These are phyloP conservation scores for Miltochrista miniata DNA, from an alignment of 2,888 invertebrate species.

Conservation along the genomic window DNA sequence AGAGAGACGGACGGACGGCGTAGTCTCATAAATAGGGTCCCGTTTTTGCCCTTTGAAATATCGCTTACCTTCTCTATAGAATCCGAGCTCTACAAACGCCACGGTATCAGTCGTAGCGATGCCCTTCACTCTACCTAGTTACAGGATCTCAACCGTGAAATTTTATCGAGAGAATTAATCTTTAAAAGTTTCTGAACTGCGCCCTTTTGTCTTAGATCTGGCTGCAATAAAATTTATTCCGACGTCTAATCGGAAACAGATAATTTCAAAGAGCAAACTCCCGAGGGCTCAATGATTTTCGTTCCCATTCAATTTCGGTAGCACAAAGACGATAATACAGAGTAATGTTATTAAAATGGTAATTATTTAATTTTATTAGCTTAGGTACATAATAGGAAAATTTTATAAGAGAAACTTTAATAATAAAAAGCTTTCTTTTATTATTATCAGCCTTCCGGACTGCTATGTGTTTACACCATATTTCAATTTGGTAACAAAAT, in stretches of 20 bases:
- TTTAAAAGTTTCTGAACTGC: slow-evolving; percentile 65
- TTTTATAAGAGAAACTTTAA: background rate
- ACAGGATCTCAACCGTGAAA: slow-evolving; percentile 73
- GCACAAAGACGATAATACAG: slow-evolving; percentile 42
- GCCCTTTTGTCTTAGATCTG: slow-evolving; percentile 73
- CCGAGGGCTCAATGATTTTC: slow-evolving; percentile 50
- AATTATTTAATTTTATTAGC: slow-evolving; percentile 27
- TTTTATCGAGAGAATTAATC: slow-evolving; percentile 82
- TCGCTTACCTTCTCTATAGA: slow-evolving; percentile 30
- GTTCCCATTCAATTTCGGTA: slow-evolving; percentile 42
- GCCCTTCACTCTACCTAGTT: slow-evolving; percentile 62
- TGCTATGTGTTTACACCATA: no score
- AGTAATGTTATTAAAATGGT: slow-evolving; percentile 36
- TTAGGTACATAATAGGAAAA: slow-evolving; percentile 2
- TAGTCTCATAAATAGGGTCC: no score
- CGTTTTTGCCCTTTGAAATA: no score
- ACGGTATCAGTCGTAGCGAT: slow-evolving; percentile 58
- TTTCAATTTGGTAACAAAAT: no score
- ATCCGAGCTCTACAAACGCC: slow-evolving; percentile 44
- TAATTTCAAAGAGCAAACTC: slow-evolving; percentile 55
- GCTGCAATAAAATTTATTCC: slow-evolving; percentile 72
- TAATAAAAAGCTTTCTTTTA: background rate
- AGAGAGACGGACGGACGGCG: no score
- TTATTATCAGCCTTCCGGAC: no score
- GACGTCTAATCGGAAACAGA: slow-evolving; percentile 69